Base-by-base conservation (phyloP, 2,888 invertebrate genomes). In the Euplagia quadripunctaria region DNA sequence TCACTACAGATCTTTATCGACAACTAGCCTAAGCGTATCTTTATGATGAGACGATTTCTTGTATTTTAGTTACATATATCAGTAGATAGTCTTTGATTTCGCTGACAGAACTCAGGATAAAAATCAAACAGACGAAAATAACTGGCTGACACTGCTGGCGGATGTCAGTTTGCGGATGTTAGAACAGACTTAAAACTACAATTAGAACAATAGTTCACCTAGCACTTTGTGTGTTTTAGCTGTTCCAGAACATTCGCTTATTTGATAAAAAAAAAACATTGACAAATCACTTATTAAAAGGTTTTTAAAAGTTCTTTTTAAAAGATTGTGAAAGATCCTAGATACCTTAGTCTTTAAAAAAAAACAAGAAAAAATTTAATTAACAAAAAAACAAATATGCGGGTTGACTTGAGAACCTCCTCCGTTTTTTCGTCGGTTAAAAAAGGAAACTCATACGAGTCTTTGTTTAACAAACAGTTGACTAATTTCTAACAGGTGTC, bases 91-190 rank as follows among this genome's bases (percentile, higher is more conserved):
- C 46, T 20, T 58, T 61, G 20, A 61, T 46, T 69, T 61, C 66
- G 16, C 64, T 31, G 31, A 31, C 31, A 31, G 51, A 9, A 6
- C 8, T 64, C 3, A 17, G n/a, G 3, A 52, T 52, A 4, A 68
- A 68, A 52, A 17, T 51, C 52, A n/a, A 68, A 52, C 42, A 55
- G 64, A 17, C 42, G 58, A 70, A 70, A 70, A 70, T 51, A 65
- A 17, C 63, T 68, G 49, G 52, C 51, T 46, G 9, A 41, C 58
- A 49, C 61, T 61, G n/a, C 41, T 5, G 17, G 31, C 49, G 14
- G 46, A 71, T 67, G 68, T 65, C 41, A 8, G 16, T 41, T 65
- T 61, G 1, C 64, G 2, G 31, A 1, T n/a, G n/a, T n/a, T n/a
- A n/a, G n/a, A n/a, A n/a, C n/a, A n/a, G n/a, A n/a, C n/a, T n/a